phyloP scores from a whole-genome alignment of 2,797 vertebrate genomes.

The Protosalanx chinensis region DNA sequence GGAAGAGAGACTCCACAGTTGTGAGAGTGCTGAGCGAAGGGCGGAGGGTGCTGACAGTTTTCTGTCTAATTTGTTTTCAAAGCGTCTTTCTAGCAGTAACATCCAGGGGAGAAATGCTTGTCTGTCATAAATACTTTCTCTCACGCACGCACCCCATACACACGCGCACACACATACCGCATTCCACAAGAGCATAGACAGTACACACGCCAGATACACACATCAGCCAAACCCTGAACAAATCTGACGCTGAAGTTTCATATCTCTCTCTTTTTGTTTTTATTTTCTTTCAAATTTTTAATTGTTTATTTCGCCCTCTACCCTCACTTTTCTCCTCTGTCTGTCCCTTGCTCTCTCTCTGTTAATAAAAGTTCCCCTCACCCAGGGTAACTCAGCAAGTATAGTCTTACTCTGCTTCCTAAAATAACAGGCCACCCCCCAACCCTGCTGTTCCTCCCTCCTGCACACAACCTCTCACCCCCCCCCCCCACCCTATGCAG shows the following conservation, averaged over 20 bases:
- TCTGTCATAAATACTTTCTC: slow-evolving; percentile 33
- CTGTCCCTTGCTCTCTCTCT: slow-evolving; percentile 27
- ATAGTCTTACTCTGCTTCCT: slow-evolving; percentile 57
- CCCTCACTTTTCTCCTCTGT: neutral
- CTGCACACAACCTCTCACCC: slow-evolving; percentile 19
- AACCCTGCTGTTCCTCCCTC: neutral
- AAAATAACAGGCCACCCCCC: slow-evolving; percentile 73
- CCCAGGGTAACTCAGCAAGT: slow-evolving; percentile 60
- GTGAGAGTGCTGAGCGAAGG: too few relatives aligned
- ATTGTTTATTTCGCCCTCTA: neutral
- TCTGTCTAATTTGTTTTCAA: slow-evolving; percentile 59
- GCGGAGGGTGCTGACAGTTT: too few relatives aligned
- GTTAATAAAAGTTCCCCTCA: slow-evolving; percentile 36
- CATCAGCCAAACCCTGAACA: slow-evolving; percentile 15
- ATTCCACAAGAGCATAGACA: slow-evolving; percentile 11
- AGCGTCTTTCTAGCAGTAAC: slow-evolving; percentile 39
- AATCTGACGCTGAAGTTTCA: neutral
- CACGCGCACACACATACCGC: slow-evolving; percentile 11
- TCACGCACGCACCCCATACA: slow-evolving; percentile 16
- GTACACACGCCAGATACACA: slow-evolving; percentile 19
- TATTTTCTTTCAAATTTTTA: too few relatives aligned
- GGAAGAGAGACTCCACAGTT: too few relatives aligned
- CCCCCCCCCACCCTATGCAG: slow-evolving; percentile 29
- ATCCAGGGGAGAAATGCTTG: slow-evolving; percentile 47
- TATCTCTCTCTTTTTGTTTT: too few relatives aligned